A percentile compares a stretch with the other conserved stretches of the same genome.
Conservation (phyloP, 1,140 invertebrate genomes). For the Penaeus chinensis region DNA sequence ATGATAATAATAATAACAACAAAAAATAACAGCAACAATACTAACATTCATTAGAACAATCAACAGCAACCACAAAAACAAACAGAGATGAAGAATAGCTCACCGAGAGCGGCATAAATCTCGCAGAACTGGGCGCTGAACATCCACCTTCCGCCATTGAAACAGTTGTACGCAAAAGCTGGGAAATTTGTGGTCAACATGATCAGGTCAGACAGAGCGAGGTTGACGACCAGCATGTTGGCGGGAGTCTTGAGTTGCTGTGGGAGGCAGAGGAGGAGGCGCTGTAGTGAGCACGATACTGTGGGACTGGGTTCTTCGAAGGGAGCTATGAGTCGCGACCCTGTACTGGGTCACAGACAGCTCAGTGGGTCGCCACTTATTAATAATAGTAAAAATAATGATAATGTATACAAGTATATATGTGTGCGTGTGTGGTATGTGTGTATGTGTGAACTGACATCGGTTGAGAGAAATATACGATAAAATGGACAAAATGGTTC, state of each 20-base stretch:
- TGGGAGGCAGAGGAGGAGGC: background rate
- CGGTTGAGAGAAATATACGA: no score
- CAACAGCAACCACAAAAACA: background rate
- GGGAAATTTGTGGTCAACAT: slow-evolving; percentile 76
- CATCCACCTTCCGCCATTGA: slow-evolving; percentile 62
- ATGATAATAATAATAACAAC: no score
- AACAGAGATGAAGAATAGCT: background rate
- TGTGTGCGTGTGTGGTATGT: no score
- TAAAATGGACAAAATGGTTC: no score
- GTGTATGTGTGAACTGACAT: no score
- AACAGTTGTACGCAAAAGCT: slow-evolving; percentile 87
- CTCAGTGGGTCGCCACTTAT: background rate
- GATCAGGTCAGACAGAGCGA: slow-evolving; percentile 87
- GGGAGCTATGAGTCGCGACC: background rate
- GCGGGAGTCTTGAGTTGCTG: slow-evolving; percentile 82
- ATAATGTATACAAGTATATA: no score
- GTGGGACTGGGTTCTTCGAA: background rate
- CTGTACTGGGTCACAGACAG: background rate
- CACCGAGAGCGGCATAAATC: slow-evolving; percentile 80
- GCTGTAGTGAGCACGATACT: background rate
- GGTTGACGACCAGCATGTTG: slow-evolving; percentile 85
- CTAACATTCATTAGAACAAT: background rate
- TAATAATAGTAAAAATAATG: background rate
- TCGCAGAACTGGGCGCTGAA: slow-evolving; percentile 83
- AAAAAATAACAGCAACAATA: background rate